Base-by-base conservation (phyloP, 2,888 invertebrate genomes). In the Helobdella robusta region DNA sequence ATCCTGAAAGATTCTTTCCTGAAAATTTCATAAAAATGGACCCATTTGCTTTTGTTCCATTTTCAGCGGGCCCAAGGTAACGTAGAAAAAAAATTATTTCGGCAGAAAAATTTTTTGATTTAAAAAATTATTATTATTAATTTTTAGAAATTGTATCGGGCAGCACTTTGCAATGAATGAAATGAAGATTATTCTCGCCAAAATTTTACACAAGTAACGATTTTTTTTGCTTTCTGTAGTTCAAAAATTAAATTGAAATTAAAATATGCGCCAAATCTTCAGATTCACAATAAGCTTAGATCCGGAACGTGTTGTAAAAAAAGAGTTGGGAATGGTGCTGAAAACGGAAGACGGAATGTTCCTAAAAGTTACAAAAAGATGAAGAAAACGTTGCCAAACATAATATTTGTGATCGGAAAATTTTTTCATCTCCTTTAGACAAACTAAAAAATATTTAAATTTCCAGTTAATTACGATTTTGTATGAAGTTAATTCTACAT, bases 161-260 rank as follows among this genome's bases (percentile, higher is more conserved):
- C 75, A 76, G 66, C 72, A 73, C 56, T 76, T 76, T 72, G 76
- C 76, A n/a, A 72, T 76, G 74, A 68, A 75, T 69, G 75, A 75
- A 61, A 72, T 74, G 70, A 76, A 75, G 69, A 68, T 73, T 3
- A 66, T 73, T 3, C 34, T 76, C 23, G 74, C 73, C 8, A 68
- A 71, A 58, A 70, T 75, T 18, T 50, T 75, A n/a, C 66, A 69
- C 56, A 72, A 70, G 74, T 74, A 46, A 2, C 52, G 1, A 32
- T 59, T 35, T 30, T 18, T 54, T 32, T 36, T 40, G 6, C n/a
- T 11, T 8, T 60, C 6, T 60, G 18, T 15, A 5, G 40, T 8
- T 6, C 20, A 20, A 20, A 36, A 60, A 36, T 30, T n/a, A 25
- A 15, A 50, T 46, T n/a, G 6, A n/a, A 6, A 8, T 11, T 35